A percentile compares a stretch with the other conserved stretches of the same genome.
Evolutionary conservation across 2,113 vertebrate species (phyloP).

Genomic region (Suncus etruscus): DNA sequence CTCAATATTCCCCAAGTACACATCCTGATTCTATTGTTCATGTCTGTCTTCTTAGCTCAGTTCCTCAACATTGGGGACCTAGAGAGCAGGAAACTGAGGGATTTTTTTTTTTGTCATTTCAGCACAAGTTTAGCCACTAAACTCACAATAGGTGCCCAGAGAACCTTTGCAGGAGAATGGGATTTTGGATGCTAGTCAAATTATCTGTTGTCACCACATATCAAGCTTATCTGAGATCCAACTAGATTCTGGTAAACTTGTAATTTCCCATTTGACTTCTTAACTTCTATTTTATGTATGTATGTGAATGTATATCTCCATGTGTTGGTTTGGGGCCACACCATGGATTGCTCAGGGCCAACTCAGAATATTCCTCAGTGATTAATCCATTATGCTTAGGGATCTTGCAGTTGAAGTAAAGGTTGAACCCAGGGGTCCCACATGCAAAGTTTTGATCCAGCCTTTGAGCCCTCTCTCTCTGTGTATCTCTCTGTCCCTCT

Average conservation of each 20-base stretch:
- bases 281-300: no score
- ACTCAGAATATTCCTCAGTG: no score
- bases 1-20: neutral
- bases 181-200: neutral
- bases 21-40: neutral
- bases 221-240: neutral
- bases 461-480: no score
- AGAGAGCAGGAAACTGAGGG: neutral
- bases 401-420: no score
- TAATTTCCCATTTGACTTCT: neutral
- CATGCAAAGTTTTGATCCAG: no score
- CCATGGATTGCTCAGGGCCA: no score
- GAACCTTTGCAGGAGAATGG: neutral
- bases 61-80: neutral
- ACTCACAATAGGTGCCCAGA: neutral
- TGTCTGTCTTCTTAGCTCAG: neutral
- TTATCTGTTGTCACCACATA: neutral
- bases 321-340: no score
- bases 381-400: no score
- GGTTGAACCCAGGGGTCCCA: no score
- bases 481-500: no score
- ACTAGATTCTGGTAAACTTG: constrained; percentile 13
- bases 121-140: neutral
- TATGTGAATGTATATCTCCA: no score
- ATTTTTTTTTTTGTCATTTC: neutral